Base-by-base conservation (phyloP, 2,888 invertebrate species). In the Watsonalla binaria region DNA sequence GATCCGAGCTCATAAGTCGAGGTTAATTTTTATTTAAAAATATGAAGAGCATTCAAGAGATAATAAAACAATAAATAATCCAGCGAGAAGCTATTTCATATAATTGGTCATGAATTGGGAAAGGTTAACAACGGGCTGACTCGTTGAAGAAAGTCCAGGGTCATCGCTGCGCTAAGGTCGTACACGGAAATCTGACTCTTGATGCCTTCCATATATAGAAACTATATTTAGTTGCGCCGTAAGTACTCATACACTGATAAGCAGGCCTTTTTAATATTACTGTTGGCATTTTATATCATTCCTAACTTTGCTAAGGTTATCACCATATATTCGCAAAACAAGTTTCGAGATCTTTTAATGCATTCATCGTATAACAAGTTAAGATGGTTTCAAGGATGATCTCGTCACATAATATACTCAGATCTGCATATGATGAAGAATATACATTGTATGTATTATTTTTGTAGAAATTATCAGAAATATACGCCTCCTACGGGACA, bases 101-200 rank as follows among this genome's bases (percentile, higher is more conserved):
- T 68, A 68, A 71, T 70, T 67, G 61, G 59, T 61, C 58, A 59
- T 62, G 66, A 68, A 68, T 66, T 70, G 62, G 61, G 63, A 62
- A 76, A 80, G 76, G 76, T 74, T 68, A 63, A 57, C 15, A 35
- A 13, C 57, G 54, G 53, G 35, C 51, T 46, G 24, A 47, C 60
- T 56, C 45, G 55, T 51, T 59, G 59, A 68, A 67, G 69, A 74
- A 74, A 74, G 71, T 66, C 70, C 78, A 79, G 58, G 79, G 78
- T 59, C 78, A 59, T 55, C 62, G 46, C 53, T 56, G 56, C 51
- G 52, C 35, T 59, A 63, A 64, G 57, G 64, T 58, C 60, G 14
- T 56, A 63, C 58, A 49, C 62, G 63, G 66, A 68, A 67, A 72
- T 59, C 52, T 60, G 57, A 55, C 52, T 63, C 58, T 54, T 58